These are phyloP conservation scores for Noctua pronuba DNA, from an alignment of 2,888 invertebrate species.

Conservation along the genomic window DNA sequence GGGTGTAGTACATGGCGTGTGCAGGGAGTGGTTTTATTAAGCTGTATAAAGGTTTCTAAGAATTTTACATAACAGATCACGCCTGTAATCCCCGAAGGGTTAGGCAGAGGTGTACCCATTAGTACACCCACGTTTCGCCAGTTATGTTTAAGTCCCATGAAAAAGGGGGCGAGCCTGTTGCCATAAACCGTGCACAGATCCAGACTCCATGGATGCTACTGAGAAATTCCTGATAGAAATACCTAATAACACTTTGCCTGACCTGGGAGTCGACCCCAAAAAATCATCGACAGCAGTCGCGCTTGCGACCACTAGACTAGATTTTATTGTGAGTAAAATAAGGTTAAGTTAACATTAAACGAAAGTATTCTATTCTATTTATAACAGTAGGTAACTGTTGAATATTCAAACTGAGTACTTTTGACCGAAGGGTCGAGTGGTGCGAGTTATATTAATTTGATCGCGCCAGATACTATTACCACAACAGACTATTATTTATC, in stretches of 20 bases:
- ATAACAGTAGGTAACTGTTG: too few relatives aligned
- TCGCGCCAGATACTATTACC: not conserved
- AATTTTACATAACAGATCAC: not conserved
- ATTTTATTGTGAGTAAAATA: not conserved
- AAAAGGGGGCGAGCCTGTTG: not conserved
- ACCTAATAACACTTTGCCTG: not conserved
- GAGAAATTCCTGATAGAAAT: not conserved
- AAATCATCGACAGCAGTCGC: not conserved
- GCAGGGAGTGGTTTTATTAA: conserved; percentile 11
- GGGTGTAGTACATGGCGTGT: not conserved
- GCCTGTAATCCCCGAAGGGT: not conserved
- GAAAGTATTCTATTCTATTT: not conserved
- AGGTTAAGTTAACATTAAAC: not conserved
- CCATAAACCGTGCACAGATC: not conserved
- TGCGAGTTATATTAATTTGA: not conserved
- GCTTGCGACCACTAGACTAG: too few relatives aligned
- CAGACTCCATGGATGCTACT: not conserved
- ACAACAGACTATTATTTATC: conserved; percentile 9
- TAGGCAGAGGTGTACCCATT: not conserved
- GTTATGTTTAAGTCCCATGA: not conserved
- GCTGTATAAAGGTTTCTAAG: not conserved
- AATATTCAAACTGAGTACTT: not conserved
- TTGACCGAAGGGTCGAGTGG: not conserved
- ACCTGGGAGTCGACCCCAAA: not conserved
- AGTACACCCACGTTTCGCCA: not conserved